A percentile compares a stretch with the other conserved stretches of the same genome.
phyloP scores from a whole-genome alignment of 1,140 invertebrate genomes.

The Akabosia matsudoensis region DNA sequence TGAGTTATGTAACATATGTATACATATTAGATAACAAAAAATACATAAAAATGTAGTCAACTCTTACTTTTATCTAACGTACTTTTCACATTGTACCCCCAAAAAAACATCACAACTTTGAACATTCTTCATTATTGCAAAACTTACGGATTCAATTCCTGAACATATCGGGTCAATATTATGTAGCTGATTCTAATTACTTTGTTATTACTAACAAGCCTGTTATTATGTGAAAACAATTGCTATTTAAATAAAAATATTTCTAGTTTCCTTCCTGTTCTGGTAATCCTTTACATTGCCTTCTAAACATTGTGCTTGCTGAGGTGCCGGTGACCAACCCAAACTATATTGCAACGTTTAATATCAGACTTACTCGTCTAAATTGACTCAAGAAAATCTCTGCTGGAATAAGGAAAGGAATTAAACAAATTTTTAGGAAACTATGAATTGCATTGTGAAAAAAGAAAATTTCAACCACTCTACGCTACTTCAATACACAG shows the following conservation, averaged over 20 bases:
- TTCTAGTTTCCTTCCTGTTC: too few relatives aligned
- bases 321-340: too few relatives aligned
- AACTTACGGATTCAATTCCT: too few relatives aligned
- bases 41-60: not conserved
- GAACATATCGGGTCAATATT: too few relatives aligned
- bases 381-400: conserved; percentile 18
- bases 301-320: not conserved
- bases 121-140: too few relatives aligned
- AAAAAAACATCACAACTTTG: not conserved
- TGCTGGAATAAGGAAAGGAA: not conserved
- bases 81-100: not conserved
- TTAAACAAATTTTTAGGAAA: too few relatives aligned
- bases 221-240: too few relatives aligned
- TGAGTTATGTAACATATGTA: not conserved
- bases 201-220: too few relatives aligned
- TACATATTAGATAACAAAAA: not conserved
- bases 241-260: too few relatives aligned
- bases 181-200: too few relatives aligned
- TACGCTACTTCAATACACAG: not conserved
- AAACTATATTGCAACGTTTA: not conserved
- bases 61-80: not conserved
- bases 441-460: not conserved
- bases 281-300: not conserved
- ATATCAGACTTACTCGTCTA: conserved; percentile 14
- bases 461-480: not conserved